Conservation (phyloP, 2,797 vertebrate genomes). For the Enteromius unitaeniatus region DNA sequence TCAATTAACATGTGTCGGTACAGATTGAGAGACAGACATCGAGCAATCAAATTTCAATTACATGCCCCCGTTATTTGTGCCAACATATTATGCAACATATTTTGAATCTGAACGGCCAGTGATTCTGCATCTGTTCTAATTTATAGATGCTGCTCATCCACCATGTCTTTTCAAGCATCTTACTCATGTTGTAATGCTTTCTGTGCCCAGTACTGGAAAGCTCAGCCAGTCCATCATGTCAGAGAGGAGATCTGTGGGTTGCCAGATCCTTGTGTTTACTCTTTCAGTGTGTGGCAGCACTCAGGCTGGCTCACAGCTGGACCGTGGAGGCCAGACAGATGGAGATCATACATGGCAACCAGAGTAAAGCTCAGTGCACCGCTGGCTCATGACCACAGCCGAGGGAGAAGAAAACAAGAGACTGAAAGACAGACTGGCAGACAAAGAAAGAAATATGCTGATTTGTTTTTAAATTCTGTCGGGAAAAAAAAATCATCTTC, state of each 20-base stretch:
- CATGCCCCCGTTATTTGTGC: slow-evolving; percentile 15
- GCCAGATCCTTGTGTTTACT: slow-evolving; percentile 45
- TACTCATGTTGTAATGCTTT: slow-evolving; percentile 27
- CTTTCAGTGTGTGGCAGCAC: slow-evolving; percentile 24
- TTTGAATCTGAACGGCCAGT: slow-evolving; percentile 14
- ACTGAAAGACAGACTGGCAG: background rate
- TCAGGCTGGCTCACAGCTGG: slow-evolving; percentile 41
- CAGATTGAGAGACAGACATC: slow-evolving; percentile 43
- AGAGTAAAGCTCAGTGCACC: slow-evolving; percentile 4
- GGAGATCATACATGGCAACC: slow-evolving; percentile 49
- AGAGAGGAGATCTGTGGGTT: slow-evolving; percentile 19
- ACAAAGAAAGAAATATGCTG: background rate
- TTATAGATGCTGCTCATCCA: slow-evolving; percentile 41
- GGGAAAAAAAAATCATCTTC: too few species aligned
- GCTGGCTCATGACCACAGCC: slow-evolving; percentile 23
- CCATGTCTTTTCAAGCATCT: slow-evolving; percentile 30
- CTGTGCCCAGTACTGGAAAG: slow-evolving; percentile 29
- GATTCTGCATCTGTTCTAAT: slow-evolving; percentile 42
- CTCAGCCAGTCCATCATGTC: slow-evolving; percentile 23
- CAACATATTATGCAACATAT: slow-evolving; percentile 1
- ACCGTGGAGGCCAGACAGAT: slow-evolving; percentile 40
- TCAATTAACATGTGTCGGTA: slow-evolving; percentile 31
- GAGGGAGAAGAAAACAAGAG: background rate
- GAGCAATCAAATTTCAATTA: slow-evolving; percentile 47
- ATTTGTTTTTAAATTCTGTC: background rate